Base-by-base conservation (phyloP, 2,797 vertebrate species). In the Microctenopoma stevenorrisi region DNA sequence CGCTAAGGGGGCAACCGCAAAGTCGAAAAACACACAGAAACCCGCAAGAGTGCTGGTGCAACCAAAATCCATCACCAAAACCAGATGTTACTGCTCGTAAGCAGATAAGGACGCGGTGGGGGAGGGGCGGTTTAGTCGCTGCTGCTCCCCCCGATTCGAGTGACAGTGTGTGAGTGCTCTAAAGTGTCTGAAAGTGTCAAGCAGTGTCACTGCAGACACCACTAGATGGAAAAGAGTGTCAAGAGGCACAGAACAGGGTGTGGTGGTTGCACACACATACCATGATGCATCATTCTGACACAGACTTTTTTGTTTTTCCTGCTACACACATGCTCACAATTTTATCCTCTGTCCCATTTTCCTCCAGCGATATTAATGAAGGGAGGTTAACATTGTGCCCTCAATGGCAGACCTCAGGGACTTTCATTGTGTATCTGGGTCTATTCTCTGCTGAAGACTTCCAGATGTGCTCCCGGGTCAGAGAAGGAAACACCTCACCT, bases 371-470 rank as follows among this genome's bases (percentile, higher is more conserved):
- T 80, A 81, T 73, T 85, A 81, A 83, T 64, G 76, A 83, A 15
- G 75, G 74, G 74, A 76, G 78, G 72, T 63, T 82, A 22, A 44
- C 72, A 60, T 65, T 82, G 60, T 58, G 73, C 63, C 25, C 35
- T 55, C 56, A 70, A 49, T 69, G 83, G 78, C 76, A 86, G 64
- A 75, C 80, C 52, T 72, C 48, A 52, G 77, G 66, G 80, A 81
- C 76, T 78, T 67, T 56, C 51, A 30, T 74, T 78, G 72, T 78
- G 74, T 66, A 35, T 65, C 65, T 47, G 65, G 44, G 71, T 74
- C 75, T 60, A 38, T 57, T 89, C 75, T 82, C 58, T 63, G 61
- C 70, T 89, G 84, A 91, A 90, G 79, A 83, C 78, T 91, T 92
- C 90, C 88, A 91, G 86, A 90, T 92, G 90, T 74, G 40, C 64